Base-by-base conservation (phyloP, 2,888 invertebrate genomes). In the Lithodes maja region DNA sequence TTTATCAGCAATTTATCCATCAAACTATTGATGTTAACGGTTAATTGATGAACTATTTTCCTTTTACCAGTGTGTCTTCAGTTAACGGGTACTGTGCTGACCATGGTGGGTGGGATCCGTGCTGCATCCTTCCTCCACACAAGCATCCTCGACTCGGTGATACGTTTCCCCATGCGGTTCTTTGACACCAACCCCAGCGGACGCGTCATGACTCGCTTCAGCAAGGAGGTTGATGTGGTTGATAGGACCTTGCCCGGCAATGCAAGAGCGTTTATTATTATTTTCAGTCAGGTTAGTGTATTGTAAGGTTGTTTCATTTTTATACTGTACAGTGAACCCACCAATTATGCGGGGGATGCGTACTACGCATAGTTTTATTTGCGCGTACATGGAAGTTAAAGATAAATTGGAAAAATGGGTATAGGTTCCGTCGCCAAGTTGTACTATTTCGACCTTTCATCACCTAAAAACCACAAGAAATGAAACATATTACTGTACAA, bases 131-230 rank as follows among this genome's bases (percentile, higher is more conserved):
- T 94, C 93, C 95, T 97, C 93, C 97, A 97, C 95, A 94, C 94
- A 93, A 94, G 94, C 92, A 94, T 96, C 94, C 95, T 97, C 93
- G 93, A 93, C 92, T 95, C 95, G 93, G 95, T 96, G 93, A 94
- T 97, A 93, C 95, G 95, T 93, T 82, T 90, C 12, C 92, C 92
- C 80, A 91, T 91, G 89, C 74, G 84, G n/a, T 94, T 94, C 92
- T 94, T 94, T 91, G 94, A 94, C 92, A 93, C 93, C 15, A 94
- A 93, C 15, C 94, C 94, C 2, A 92, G 93, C 53, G 94, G 94
- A 7, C 92, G 94, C 87, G 93, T 94, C 83, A 92, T 94, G 78
- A 94, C 94, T 90, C 92, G 94, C 82, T 94, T 94, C 92, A 93
- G 93, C 54, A 93, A 94, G 91, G 94, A 94, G 92, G 83, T 92